Conservation (phyloP, 2,888 invertebrate genomes). For the Cantharis lateralis region DNA sequence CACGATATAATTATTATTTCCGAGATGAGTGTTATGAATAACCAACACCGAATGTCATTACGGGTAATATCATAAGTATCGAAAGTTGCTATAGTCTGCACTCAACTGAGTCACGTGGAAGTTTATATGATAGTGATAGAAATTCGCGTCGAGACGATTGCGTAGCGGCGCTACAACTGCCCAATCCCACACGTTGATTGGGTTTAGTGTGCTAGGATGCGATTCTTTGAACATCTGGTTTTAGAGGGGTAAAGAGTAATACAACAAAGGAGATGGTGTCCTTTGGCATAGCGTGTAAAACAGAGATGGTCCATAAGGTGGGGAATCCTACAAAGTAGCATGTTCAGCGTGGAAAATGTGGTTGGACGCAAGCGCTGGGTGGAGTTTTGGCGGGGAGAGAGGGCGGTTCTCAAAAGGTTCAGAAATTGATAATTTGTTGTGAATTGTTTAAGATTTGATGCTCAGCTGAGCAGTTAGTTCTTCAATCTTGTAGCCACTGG, state of each 20-base stretch:
- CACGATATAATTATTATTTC: constrained; percentile 7
- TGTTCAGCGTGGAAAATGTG: constrained; percentile 45
- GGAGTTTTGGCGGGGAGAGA: constrained; percentile 49
- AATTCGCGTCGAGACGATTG: constrained; percentile 52
- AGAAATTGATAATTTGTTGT: constrained; percentile 58
- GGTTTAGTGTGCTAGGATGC: constrained; percentile 57
- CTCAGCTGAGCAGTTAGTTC: constrained; percentile 42
- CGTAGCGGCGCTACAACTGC: constrained; percentile 57
- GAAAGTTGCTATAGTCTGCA: constrained; percentile 39
- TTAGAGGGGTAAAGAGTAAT: constrained; percentile 25
- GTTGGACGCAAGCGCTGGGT: constrained; percentile 53
- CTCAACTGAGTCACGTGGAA: constrained; percentile 54
- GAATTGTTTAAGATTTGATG: constrained; percentile 58
- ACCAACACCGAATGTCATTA: constrained; percentile 41
- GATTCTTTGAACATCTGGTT: constrained; percentile 40
- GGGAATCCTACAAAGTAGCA: constrained; percentile 45
- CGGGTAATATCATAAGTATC: constrained; percentile 37
- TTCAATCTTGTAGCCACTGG: constrained; percentile 7
- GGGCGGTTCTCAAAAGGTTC: constrained; percentile 47
- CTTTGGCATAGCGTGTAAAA: constrained; percentile 34
- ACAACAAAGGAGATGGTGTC: constrained; percentile 31
- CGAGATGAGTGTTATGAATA: constrained; percentile 7
- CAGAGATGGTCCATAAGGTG: constrained; percentile 41
- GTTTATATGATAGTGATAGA: constrained; percentile 56
- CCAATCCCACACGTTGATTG: constrained; percentile 63